Percentiles rank a stretch among this genome's conserved stretches.
Conservation (phyloP, 2,113 vertebrate species). For the Poicephalus meyeri region DNA sequence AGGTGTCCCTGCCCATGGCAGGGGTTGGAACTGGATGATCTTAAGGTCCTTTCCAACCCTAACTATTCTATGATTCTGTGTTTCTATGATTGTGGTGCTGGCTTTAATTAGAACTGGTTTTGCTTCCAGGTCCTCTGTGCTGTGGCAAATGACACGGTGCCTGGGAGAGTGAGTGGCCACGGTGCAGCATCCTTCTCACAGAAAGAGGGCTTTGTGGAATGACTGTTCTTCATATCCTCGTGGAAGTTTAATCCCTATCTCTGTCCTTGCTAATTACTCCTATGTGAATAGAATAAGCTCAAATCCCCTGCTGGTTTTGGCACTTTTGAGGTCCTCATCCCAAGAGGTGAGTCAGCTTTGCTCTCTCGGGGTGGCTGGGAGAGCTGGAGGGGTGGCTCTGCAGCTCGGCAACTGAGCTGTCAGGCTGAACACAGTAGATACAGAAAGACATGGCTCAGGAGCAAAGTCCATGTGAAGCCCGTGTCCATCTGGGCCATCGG, state of each 20-base stretch:
- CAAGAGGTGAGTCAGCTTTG: neutral
- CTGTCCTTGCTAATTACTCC: fast-evolving
- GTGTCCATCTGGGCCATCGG: fast-evolving
- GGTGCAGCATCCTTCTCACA: fast-evolving
- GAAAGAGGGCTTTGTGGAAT: neutral
- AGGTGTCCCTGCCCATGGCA: too few species aligned
- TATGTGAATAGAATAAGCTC: fast-evolving
- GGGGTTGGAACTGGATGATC: too few species aligned
- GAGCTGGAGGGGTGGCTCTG: neutral
- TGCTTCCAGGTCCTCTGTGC: neutral
- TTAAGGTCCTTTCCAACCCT: too few species aligned
- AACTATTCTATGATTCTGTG: too few species aligned
- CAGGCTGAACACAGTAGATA: fast-evolving
- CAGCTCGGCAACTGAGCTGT: fast-evolving
- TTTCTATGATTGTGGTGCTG: neutral
- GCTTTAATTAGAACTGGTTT: neutral
- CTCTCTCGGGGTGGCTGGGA: fast-evolving
- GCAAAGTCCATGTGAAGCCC: neutral
- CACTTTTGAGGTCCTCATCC: neutral
- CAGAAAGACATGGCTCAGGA: neutral
- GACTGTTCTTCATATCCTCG: fast-evolving
- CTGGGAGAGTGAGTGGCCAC: neutral
- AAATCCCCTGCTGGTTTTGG: neutral
- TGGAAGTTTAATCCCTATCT: neutral
- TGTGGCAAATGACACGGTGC: fast-evolving